Percentiles rank a stretch among this genome's conserved stretches.
These are phyloP conservation scores for Drosophila rubida DNA, from an alignment of 2,888 invertebrate genomes.

Conservation along the genomic window DNA sequence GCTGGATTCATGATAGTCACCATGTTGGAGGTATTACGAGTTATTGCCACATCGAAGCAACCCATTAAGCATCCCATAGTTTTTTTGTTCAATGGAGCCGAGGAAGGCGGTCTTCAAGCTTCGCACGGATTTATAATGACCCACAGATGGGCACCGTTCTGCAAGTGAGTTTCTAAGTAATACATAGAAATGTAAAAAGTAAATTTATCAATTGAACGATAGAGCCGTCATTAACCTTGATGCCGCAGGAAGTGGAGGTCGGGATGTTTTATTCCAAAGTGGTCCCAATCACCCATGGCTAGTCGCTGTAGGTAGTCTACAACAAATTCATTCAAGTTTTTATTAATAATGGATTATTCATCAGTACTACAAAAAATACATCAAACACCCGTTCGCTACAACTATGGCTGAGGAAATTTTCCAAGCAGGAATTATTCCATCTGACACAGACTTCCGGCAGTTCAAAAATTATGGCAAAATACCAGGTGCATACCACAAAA, in stretches of 20 bases:
- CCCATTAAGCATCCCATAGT: conserved; percentile 86
- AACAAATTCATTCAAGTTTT: not conserved
- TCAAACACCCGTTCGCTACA: conserved; percentile 87
- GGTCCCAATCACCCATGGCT: conserved; percentile 90
- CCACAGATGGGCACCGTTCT: conserved; percentile 93
- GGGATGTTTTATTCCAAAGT: conserved; percentile 94
- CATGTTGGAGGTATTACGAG: conserved; percentile 87
- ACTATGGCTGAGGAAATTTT: conserved; percentile 88
- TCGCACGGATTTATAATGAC: conserved; percentile 89
- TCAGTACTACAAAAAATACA: conserved; percentile 85
- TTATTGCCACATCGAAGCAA: conserved; percentile 81
- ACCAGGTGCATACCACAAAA: conserved; percentile 60
- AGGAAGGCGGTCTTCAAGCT: conserved; percentile 88
- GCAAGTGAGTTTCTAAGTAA: conserved; percentile 78
- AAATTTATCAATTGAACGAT: no score
- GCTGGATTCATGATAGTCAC: conserved; percentile 87
- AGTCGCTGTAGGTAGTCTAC: conserved; percentile 84
- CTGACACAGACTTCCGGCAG: conserved; percentile 89
- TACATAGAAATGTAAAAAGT: no score
- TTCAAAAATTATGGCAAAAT: conserved; percentile 85
- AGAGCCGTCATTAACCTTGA: conserved; percentile 94
- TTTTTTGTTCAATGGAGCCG: conserved; percentile 89
- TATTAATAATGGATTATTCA: not conserved
- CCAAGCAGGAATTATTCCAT: conserved; percentile 87
- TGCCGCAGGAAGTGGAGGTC: conserved; percentile 95